Percentiles rank a stretch among this genome's conserved stretches.
phyloP scores from a whole-genome alignment of 2,888 invertebrate species.

The Leptopilina syphax region DNA sequence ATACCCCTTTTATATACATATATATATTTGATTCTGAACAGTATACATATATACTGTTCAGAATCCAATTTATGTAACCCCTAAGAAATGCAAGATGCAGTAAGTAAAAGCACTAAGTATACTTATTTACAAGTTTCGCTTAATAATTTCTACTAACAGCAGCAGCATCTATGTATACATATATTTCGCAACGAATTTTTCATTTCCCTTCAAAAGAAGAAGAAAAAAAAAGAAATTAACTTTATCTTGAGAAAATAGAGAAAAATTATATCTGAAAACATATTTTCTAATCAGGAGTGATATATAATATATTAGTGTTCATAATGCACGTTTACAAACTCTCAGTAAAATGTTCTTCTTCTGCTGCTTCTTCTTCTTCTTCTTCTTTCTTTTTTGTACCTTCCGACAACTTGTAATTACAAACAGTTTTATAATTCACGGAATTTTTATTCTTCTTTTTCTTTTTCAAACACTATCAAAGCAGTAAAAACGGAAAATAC shows the following conservation, averaged over 20 bases:
- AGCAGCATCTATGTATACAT: not conserved
- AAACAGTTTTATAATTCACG: constrained; percentile 10
- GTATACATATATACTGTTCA: not conserved
- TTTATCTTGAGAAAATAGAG: not conserved
- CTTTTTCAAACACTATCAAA: not conserved
- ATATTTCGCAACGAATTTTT: not conserved
- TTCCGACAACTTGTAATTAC: not conserved
- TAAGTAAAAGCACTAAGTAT: constrained; percentile 24
- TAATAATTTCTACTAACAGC: not conserved
- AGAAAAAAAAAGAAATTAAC: not conserved
- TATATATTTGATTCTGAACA: not conserved
- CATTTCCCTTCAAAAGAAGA: not conserved
- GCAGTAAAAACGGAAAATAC: not conserved
- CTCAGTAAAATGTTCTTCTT: too few species aligned
- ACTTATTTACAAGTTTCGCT: constrained; percentile 23
- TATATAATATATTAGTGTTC: not conserved
- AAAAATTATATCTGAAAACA: not conserved
- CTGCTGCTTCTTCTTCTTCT: not conserved
- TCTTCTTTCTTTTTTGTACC: not conserved
- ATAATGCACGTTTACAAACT: not conserved
- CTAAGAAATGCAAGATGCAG: constrained; percentile 34
- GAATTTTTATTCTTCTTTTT: not conserved
- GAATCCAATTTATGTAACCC: constrained; percentile 28
- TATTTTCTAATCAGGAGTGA: constrained; percentile 13
- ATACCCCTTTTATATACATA: constrained; percentile 31